Conservation (phyloP, 1,140 invertebrate species). For the Micrasema longulum region DNA sequence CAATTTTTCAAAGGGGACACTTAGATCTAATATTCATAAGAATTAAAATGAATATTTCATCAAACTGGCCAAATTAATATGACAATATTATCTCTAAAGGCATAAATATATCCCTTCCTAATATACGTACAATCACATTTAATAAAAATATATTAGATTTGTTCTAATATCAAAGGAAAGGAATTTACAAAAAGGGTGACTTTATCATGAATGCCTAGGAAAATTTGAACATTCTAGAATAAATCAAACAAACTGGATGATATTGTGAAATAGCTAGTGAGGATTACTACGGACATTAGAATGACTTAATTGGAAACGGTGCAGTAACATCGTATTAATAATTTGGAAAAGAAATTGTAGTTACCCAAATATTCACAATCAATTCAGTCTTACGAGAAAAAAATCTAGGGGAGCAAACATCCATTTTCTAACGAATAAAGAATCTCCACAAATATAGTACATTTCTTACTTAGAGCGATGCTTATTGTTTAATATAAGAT, state of each 20-base stretch:
- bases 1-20: constrained; percentile 3
- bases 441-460: constrained; percentile 36
- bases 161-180: constrained; percentile 27
- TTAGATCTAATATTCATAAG: constrained; percentile 20
- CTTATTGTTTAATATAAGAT: neutral
- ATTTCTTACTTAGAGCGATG: constrained; percentile 30
- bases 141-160: constrained; percentile 31
- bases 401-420: constrained; percentile 28
- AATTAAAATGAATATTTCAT: constrained; percentile 29
- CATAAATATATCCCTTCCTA: constrained; percentile 31
- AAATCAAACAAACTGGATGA: no score
- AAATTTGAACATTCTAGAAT: no score
- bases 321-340: constrained; percentile 9
- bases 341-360: constrained; percentile 27
- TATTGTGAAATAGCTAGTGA: neutral
- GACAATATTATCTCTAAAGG: constrained; percentile 23
- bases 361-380: constrained; percentile 35
- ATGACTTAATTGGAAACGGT: neutral
- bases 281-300: neutral
- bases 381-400: constrained; percentile 38
- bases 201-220: no score
- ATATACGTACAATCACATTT: constrained; percentile 38
- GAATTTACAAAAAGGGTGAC: no score
- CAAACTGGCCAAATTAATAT: constrained; percentile 22
- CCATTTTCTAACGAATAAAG: constrained; percentile 7